Evolutionary conservation across 1,140 invertebrate genomes (phyloP).

Genomic region (Chionoecetes opilio): DNA sequence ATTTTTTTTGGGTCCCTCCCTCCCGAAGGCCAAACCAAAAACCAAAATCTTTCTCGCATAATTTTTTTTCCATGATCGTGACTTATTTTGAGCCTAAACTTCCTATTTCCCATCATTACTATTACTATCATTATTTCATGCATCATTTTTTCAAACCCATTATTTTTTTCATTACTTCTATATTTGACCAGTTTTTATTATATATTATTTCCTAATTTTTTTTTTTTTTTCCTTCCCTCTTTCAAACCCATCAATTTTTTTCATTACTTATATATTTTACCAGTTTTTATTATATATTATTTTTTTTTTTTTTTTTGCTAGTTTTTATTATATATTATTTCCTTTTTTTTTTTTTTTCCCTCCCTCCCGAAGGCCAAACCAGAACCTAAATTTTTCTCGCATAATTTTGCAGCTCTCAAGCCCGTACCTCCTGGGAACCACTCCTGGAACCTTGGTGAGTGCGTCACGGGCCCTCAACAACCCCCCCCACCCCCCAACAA

Average conservation of each 20-base stretch:
- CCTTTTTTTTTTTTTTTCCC: too few species aligned
- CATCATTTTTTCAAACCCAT: background rate
- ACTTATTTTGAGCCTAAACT: too few species aligned
- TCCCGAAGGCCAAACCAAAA: background rate
- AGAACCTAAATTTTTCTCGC: constrained; percentile 76
- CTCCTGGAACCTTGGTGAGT: constrained; percentile 81
- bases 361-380: background rate
- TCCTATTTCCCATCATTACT: too few species aligned
- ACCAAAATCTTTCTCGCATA: constrained; percentile 77
- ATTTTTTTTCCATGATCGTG: too few species aligned
- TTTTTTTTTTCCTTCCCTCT: too few species aligned
- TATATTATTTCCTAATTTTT: background rate
- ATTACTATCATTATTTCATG: background rate
- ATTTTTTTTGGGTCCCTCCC: background rate
- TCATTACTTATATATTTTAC: too few species aligned
- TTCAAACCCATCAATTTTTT: too few species aligned
- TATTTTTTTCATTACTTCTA: background rate
- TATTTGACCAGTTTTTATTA: background rate
- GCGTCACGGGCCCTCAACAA: constrained; percentile 73
- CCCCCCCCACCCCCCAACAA: background rate
- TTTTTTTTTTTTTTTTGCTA: too few species aligned
- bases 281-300: too few species aligned
- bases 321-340: too few species aligned
- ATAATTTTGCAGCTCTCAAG: constrained; percentile 81
- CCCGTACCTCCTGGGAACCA: constrained; percentile 81